These are phyloP conservation scores for Wiebesia pumilae DNA, from an alignment of 1,140 invertebrate species.

Conservation along the genomic window DNA sequence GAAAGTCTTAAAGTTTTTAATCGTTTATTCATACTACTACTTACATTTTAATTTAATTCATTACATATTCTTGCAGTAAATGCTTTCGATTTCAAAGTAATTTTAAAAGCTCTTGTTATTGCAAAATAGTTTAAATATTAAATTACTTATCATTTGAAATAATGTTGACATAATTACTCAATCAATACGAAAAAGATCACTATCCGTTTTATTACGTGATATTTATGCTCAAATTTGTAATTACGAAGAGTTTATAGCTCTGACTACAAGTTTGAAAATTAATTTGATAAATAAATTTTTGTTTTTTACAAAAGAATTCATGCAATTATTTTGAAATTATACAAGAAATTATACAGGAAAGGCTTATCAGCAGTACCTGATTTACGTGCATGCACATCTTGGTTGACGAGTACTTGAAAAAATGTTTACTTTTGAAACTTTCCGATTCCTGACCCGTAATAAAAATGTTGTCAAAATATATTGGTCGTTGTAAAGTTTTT, in stretches of 20 bases:
- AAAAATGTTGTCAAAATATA: background rate
- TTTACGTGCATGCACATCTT: background rate
- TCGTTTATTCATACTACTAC: background rate
- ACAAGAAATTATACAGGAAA: background rate
- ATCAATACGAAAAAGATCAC: no score
- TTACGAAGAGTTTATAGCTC: background rate
- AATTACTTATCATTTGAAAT: no score
- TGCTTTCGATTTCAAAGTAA: no score
- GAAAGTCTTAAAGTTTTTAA: background rate
- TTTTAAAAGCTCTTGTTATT: no score
- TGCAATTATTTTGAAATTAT: background rate
- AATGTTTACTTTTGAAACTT: background rate
- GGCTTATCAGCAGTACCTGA: background rate
- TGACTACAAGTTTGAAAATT: background rate
- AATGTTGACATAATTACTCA: no score
- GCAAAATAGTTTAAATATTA: no score
- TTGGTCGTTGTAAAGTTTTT: background rate
- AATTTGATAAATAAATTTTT: background rate
- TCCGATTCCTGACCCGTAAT: background rate
- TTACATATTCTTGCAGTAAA: no score
- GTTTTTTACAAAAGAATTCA: background rate
- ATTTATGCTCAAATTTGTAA: background rate
- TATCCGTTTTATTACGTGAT: background rate
- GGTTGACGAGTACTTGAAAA: background rate
- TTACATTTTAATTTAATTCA: no score